Conservation (phyloP, 2,113 vertebrate genomes). For the Rhynchomys soricoides region DNA sequence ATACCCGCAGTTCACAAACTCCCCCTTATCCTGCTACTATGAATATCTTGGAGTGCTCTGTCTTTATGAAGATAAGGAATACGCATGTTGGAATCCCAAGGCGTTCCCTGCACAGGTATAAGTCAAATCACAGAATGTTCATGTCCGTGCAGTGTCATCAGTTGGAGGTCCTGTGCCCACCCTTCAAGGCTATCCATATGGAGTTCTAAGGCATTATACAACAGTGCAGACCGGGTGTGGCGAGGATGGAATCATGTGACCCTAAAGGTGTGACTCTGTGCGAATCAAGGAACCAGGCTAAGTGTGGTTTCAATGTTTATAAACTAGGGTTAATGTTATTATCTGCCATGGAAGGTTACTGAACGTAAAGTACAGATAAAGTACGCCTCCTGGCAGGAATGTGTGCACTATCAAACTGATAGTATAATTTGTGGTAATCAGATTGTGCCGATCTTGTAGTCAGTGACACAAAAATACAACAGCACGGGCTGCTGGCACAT, state of each 20-base stretch:
- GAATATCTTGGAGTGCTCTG: background rate
- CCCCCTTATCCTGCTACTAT: background rate
- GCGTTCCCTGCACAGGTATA: background rate
- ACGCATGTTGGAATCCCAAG: background rate
- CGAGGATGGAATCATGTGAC: background rate
- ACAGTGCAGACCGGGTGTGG: background rate
- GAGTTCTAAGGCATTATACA: background rate
- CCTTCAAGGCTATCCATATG: background rate
- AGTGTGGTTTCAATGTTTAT: background rate
- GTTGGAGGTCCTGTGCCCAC: background rate
- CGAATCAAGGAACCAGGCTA: background rate
- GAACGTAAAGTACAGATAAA: conserved; percentile 12
- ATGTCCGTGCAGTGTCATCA: background rate
- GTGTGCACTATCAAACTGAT: background rate
- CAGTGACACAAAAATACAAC: background rate
- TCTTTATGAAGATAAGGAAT: background rate
- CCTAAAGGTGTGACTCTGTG: background rate
- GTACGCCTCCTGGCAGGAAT: background rate
- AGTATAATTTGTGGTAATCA: background rate
- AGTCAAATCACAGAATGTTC: background rate
- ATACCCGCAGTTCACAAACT: background rate
- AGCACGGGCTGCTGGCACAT: background rate
- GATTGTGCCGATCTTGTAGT: background rate
- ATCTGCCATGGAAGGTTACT: background rate
- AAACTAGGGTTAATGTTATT: background rate